Base-by-base conservation (phyloP, 2,888 invertebrate genomes). In the Parthenolecanium corni region DNA sequence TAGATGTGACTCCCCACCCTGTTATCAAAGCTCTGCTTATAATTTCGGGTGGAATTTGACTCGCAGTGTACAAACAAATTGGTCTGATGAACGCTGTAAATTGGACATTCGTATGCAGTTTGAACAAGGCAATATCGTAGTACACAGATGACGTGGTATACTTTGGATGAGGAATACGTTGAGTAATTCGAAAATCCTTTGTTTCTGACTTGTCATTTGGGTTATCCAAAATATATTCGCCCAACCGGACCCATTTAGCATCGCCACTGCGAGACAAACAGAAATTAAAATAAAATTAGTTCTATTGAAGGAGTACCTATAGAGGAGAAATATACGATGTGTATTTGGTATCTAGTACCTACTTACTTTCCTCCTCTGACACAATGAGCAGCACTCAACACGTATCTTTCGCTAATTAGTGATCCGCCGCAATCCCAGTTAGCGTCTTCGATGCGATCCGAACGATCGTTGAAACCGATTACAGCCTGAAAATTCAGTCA, bases 151-250 rank as follows among this genome's bases (percentile, higher is more conserved):
- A 23, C 1, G 11, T 14, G 12, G 18, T 49, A 21, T 49, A 49
- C 6, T 12, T 21, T 1, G 49, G 49, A 9, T 49, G 49, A 21
- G 14, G 11, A 11, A 23, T 3, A 20, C 21, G 20, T 6, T 23
- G 21, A 20, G 21, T 23, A 14, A 49, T 23, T 11, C 49, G 49
- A 23, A 49, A 49, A 2, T 11, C 5, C 12, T 12, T 11, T 24
- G 23, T 11, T 2, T 24, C 12, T 0, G 2, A 1, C 2, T 25
- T 16, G 6, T 57, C 24, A n/a, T 51, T 52, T 16, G 31, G 52
- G 18, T 52, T 12, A 16, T 23, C 12, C 9, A 18, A 31, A 4
- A 31, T 52, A 77, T 75, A n/a, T 76, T 65, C 54, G n/a, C 63
- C 63, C n/a, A 63, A 36, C 9, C 18, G 16, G 23, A 47, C 47